Base-by-base conservation (phyloP, 2,797 vertebrate genomes). In the Diceros bicornis region DNA sequence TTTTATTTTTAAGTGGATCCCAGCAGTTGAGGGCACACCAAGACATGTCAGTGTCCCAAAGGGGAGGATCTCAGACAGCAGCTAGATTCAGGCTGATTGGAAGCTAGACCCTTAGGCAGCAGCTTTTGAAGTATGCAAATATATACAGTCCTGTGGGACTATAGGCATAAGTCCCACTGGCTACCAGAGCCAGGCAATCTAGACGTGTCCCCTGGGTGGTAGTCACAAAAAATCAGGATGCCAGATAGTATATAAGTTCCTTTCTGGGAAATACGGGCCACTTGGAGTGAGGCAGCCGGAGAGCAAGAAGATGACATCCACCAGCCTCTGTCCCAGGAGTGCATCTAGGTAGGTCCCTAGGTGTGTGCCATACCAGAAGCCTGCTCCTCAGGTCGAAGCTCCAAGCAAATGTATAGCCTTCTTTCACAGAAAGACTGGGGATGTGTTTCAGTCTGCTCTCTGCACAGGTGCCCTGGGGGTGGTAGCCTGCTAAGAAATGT, bases 51-150 rank as follows among this genome's bases (percentile, higher is more conserved):
- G 0, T n/a, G 27, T 77, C 79, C 29, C 79, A 90, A 61, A 91
- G 20, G 62, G 52, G 62, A 78, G 44, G 27, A 52, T 85, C 34
- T 69, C 59, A 66, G 47, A 57, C 50, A 90, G 37, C 69, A 90
- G 59, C 62, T 59, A 78, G 11, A 34, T 71, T 79, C 25, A 93
- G 41, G 25, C 1, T 95, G 71, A 91, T 55, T 41, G 55, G 21
- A 79, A 79, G 62, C 34, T 16, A 44, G 44, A 71, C 1, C 47
- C 12, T 2, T 34, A 78, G 44, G n/a, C 41, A 62, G n/a, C 41
- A 71, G n/a, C 44, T 85, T 85, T 71, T 91, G 91, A 85, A n/a
- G 34, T 41, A 78, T 34, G 62, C 17, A 91, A 79, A 91, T 41
- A 34, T 32, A 52, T 17, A n/a, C 11, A 44, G n/a, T 79, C 47